phyloP scores from a whole-genome alignment of 1,140 invertebrate genomes.

The Drusus annulatus region DNA sequence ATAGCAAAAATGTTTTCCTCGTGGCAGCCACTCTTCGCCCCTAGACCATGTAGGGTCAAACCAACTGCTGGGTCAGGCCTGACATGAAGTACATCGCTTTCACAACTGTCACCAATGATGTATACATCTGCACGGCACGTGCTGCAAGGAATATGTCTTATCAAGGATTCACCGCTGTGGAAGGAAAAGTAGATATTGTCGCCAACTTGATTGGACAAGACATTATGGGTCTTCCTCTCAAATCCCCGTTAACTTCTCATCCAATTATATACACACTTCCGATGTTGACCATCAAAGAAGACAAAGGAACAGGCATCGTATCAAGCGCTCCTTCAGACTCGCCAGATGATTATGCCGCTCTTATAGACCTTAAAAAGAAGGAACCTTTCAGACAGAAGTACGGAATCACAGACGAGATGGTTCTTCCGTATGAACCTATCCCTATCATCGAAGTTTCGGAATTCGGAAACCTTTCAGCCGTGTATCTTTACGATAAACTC shows the following conservation, averaged over 20 bases:
- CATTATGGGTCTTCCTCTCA: slow-evolving; percentile 85
- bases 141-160: slow-evolving; percentile 96
- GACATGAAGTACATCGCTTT: slow-evolving; percentile 95
- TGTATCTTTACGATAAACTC: slow-evolving; percentile 87
- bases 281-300: slow-evolving; percentile 98
- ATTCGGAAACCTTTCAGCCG: slow-evolving; percentile 89
- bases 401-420: slow-evolving; percentile 93
- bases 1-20: slow-evolving; percentile 80
- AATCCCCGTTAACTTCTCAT: slow-evolving; percentile 88
- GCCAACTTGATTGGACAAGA: slow-evolving; percentile 82
- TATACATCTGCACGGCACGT: slow-evolving; percentile 91
- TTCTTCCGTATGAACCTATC: slow-evolving; percentile 78
- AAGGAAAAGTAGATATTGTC: slow-evolving; percentile 85
- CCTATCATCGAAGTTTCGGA: slow-evolving; percentile 95
- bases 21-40: slow-evolving; percentile 98
- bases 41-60: slow-evolving; percentile 99
- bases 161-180: slow-evolving; percentile 89
- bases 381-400: slow-evolving; percentile 94
- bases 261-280: slow-evolving; percentile 93
- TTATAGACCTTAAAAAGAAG: slow-evolving; percentile 97
- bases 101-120: slow-evolving; percentile 79
- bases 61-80: slow-evolving; percentile 98
- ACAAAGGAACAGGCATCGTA: slow-evolving; percentile 98
- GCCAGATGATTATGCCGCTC: slow-evolving; percentile 97
- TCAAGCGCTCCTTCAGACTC: slow-evolving; percentile 99